Evolutionary conservation across 2,797 vertebrate species (phyloP).

Genomic region (Simalia tracyae): DNA sequence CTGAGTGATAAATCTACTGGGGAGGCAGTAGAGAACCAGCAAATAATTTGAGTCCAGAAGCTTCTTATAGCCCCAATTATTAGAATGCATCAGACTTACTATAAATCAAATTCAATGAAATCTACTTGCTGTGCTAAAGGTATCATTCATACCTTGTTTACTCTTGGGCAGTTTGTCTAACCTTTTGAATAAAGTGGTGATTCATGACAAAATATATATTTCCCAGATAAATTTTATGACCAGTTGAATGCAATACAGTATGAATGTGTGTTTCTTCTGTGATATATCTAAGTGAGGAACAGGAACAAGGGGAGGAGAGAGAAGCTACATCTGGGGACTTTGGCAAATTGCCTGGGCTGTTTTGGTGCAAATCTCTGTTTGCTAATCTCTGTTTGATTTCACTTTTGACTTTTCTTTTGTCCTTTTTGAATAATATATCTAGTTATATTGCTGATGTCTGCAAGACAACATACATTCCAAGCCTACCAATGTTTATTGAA

Average conservation of each 20-base stretch:
- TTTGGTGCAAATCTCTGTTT: neutral
- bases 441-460: neutral
- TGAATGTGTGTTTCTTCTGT: neutral
- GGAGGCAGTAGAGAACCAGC: neutral
- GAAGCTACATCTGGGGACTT: neutral
- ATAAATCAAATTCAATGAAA: constrained; percentile 17
- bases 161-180: constrained; percentile 11
- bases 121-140: neutral
- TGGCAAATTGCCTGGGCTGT: neutral
- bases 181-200: constrained; percentile 14
- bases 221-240: neutral
- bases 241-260: neutral
- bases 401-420: neutral
- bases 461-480: neutral
- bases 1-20: constrained; percentile 22
- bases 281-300: neutral
- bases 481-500: neutral
- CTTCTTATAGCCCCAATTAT: constrained; percentile 9
- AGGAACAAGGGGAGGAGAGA: neutral
- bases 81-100: neutral
- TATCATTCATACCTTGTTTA: neutral
- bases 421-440: neutral
- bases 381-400: constrained; percentile 4
- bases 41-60: constrained; percentile 19
- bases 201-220: constrained; percentile 11